Base-by-base conservation (phyloP, 64 coral and sea anemone species). In the Pachyseris speciosa region DNA sequence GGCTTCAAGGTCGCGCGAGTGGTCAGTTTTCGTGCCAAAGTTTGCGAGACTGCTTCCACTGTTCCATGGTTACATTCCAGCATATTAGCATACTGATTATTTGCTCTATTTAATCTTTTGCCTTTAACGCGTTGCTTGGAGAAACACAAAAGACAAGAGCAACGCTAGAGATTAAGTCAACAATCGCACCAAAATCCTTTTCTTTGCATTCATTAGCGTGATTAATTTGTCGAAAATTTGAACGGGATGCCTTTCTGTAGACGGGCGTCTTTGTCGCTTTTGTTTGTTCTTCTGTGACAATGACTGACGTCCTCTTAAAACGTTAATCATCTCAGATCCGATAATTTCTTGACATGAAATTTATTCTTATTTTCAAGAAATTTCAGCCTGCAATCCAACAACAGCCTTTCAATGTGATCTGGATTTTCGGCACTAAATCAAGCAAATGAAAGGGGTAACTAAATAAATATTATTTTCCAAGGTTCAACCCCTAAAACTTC, bases 1-100 rank as follows among this genome's bases (percentile, higher is more conserved):
- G 19, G 5, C 7, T 13, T 55, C 9, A 2, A 24, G 9, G 22
- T 15, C 74, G 39, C 25, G n/a, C 11, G 28, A 61, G 22, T 16
- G 27, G 25, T 1, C n/a, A 27, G 2, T 31, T 34, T 5, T 6
- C 20, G 13, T 9, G 17, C 11, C 32, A 11, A 9, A 22, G 33
- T 38, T 61, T 60, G 20, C 52, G 4, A 16, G 13, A 61, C 38
- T 39, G 32, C 27, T 61, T 34, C 4, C 28, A 20, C 19, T 9
- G 60, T 81, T 39, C 38, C 30, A 40, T 81, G 52, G 9, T 61
- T 40, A 63, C 77, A 81, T 61, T 53, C 28, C 41, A 25, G 22
- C 22, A 22, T 38, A 81, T 81, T 81, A 39, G 36, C 77, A 81
- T 81, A 81, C 49, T 61, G 33, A 38, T 71, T 71, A 39, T 81